Conservation (phyloP, 2,797 vertebrate species). For the Psittacula derbiana region DNA sequence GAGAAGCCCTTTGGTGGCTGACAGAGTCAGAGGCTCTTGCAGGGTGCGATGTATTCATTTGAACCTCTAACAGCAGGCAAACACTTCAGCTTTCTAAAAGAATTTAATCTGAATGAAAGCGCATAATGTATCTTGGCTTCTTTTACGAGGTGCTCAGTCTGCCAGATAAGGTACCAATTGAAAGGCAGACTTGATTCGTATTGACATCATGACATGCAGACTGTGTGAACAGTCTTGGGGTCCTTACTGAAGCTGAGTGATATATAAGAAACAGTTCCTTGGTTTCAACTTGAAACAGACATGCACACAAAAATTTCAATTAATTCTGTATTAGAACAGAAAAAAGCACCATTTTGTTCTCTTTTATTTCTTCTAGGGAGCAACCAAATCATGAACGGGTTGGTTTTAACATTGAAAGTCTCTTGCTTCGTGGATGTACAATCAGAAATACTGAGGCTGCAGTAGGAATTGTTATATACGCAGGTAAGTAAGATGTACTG, state of each 20-base stretch:
- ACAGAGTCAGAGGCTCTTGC: background rate
- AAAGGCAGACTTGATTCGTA: background rate
- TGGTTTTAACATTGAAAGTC: slow-evolving; percentile 87
- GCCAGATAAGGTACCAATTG: background rate
- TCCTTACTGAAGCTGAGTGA: background rate
- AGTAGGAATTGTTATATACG: slow-evolving; percentile 91
- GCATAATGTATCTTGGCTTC: background rate
- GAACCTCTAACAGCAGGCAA: background rate
- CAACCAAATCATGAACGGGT: slow-evolving; percentile 81
- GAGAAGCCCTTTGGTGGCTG: background rate
- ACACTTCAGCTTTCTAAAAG: background rate
- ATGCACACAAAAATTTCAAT: background rate
- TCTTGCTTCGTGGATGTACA: slow-evolving; percentile 92
- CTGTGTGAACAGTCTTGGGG: background rate
- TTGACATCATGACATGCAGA: background rate
- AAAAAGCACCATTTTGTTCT: background rate
- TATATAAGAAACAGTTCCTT: background rate
- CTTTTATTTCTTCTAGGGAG: slow-evolving; percentile 79
- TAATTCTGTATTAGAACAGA: background rate
- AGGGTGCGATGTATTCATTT: background rate
- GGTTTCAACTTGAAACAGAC: background rate
- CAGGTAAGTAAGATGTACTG: slow-evolving; percentile 83
- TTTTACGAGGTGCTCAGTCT: background rate
- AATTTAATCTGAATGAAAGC: background rate
- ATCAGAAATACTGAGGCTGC: slow-evolving; percentile 88